Evolutionary conservation across 2,113 vertebrate genomes (phyloP).

Genomic region (Dasypus novemcinctus): DNA sequence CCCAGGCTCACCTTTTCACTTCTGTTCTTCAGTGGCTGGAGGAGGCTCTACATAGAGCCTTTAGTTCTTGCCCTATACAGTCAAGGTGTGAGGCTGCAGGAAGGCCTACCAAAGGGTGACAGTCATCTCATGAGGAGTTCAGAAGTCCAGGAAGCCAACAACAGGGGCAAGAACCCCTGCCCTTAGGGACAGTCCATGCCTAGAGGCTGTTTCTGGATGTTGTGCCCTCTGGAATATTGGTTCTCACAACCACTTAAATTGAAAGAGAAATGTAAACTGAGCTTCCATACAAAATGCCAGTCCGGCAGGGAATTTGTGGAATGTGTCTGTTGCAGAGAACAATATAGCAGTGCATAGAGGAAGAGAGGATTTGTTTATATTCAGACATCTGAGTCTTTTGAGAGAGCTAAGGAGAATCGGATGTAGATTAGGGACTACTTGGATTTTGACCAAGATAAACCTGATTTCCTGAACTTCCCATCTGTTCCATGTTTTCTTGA

Average conservation of each 20-base stretch:
- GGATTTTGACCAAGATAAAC: background rate
- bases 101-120: background rate
- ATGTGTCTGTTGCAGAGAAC: background rate
- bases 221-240: background rate
- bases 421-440: background rate
- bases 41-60: background rate
- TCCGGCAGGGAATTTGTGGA: background rate
- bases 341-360: background rate
- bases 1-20: background rate
- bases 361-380: background rate
- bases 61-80: background rate
- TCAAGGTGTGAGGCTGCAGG: background rate
- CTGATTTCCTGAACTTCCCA: background rate
- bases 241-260: background rate
- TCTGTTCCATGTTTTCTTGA: background rate
- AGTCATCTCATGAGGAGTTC: background rate
- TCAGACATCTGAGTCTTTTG: background rate
- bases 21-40: background rate
- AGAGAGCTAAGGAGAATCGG: background rate
- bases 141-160: background rate
- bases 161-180: too few relatives aligned
- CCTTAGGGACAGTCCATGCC: background rate
- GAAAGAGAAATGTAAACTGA: slow-evolving; percentile 32
- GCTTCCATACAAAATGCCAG: background rate
- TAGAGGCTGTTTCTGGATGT: background rate